Conservation (phyloP, 2,797 vertebrate species). For the Caiman crocodilus region DNA sequence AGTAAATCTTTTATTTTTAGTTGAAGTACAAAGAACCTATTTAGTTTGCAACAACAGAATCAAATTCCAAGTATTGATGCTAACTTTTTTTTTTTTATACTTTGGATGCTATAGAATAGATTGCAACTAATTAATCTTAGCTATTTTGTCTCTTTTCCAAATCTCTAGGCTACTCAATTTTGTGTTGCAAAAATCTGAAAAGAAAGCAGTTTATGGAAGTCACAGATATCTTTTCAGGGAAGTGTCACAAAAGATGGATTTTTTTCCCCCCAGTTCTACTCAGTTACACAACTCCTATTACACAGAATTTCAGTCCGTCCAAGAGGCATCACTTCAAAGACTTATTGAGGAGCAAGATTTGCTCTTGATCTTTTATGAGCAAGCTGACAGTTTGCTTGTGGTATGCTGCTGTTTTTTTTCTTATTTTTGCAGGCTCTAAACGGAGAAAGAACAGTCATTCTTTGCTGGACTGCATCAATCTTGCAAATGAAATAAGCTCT, state of each 20-base stretch:
- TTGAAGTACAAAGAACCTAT: slow-evolving; percentile 45
- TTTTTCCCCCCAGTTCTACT: slow-evolving; percentile 11
- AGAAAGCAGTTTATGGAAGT: slow-evolving; percentile 18
- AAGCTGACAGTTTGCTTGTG: slow-evolving; percentile 68
- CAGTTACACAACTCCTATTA: slow-evolving; percentile 57
- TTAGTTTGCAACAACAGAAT: slow-evolving; percentile 54
- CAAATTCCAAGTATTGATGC: slow-evolving; percentile 27
- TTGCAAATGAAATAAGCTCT: background rate
- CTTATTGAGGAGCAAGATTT: slow-evolving; percentile 43
- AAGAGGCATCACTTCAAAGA: slow-evolving; percentile 74
- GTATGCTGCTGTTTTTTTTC: slow-evolving; percentile 47
- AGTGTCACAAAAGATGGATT: slow-evolving; percentile 23
- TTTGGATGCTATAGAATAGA: slow-evolving; percentile 40
- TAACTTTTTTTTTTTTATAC: slow-evolving; percentile 20
- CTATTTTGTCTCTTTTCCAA: background rate
- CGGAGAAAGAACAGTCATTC: background rate
- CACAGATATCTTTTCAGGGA: background rate
- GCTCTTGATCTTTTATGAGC: slow-evolving; percentile 74
- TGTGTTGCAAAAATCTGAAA: slow-evolving; percentile 6
- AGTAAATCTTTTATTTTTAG: slow-evolving; percentile 59
- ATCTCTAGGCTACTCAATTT: background rate
- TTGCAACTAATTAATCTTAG: slow-evolving; percentile 50
- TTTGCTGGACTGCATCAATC: background rate
- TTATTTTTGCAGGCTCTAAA: slow-evolving; percentile 40
- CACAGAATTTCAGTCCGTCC: slow-evolving; percentile 51